Evolutionary conservation across 2,113 vertebrate species (phyloP).

Genomic region (Globicephala melas): DNA sequence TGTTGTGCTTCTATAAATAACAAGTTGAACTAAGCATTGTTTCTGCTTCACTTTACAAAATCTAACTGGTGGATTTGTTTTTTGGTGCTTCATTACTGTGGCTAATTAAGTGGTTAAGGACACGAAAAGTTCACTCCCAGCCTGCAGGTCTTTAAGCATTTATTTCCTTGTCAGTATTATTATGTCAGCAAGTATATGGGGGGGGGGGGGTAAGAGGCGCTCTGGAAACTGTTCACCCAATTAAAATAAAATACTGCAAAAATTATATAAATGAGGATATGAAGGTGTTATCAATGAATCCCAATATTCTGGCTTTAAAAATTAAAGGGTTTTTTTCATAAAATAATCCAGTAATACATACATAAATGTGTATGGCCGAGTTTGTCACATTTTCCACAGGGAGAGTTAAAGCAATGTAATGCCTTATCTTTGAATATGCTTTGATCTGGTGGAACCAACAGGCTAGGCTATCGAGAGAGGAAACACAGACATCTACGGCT

Average conservation of each 20-base stretch:
- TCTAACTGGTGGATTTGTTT: constrained; percentile 9
- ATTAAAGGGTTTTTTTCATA: not conserved
- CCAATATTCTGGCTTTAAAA: constrained; percentile 17
- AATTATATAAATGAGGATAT: constrained; percentile 35
- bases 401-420: not conserved
- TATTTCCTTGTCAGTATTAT: constrained; percentile 65
- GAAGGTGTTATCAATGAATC: not conserved
- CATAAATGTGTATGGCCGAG: not conserved
- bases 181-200: constrained; percentile 61
- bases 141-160: constrained; percentile 38
- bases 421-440: not conserved
- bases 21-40: constrained; percentile 30
- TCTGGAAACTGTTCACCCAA: constrained; percentile 42
- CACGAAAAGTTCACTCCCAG: constrained; percentile 64
- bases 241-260: constrained; percentile 67
- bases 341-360: not conserved
- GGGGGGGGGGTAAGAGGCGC: constrained; percentile 8
- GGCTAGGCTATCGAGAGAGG: not conserved
- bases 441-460: not conserved
- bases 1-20: not conserved
- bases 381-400: not conserved
- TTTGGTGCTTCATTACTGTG: not conserved
- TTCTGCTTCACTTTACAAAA: constrained; percentile 57
- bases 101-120: constrained; percentile 35
- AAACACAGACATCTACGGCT: not conserved